Evolutionary conservation across 2,888 invertebrate genomes (phyloP).

Genomic region (Acanthococcus lagerstroemiae): DNA sequence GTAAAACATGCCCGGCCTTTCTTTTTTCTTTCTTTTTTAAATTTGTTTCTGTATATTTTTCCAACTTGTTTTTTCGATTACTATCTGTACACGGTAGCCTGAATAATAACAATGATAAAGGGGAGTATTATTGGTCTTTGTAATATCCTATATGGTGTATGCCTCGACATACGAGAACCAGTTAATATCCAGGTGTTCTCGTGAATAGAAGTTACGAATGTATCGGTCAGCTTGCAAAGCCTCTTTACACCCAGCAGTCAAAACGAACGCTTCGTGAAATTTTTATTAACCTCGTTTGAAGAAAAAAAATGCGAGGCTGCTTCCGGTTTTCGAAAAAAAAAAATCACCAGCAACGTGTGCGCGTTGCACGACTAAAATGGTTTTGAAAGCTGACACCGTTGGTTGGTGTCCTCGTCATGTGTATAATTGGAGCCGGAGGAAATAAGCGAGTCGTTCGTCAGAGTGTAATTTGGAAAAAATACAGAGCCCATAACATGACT

Average conservation of each 20-base stretch:
- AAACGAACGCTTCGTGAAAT: not conserved
- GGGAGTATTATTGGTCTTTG: not conserved
- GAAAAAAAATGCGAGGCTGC: not conserved
- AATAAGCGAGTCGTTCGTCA: too few relatives aligned
- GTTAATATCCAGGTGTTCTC: conserved; percentile 7
- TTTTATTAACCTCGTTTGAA: not conserved
- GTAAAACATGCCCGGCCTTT: not conserved
- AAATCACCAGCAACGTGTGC: too few relatives aligned
- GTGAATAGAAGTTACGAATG: not conserved
- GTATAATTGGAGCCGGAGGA: too few relatives aligned
- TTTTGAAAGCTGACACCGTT: not conserved
- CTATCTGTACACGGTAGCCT: not conserved
- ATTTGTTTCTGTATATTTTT: not conserved
- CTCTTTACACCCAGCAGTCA: not conserved
- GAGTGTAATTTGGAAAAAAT: too few relatives aligned
- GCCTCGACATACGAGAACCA: not conserved
- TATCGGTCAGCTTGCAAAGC: conserved; percentile 4
- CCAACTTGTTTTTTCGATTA: conserved; percentile 4
- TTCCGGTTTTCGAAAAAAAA: too few relatives aligned
- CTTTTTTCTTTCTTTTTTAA: not conserved
- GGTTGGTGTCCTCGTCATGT: not conserved
- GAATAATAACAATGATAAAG: not conserved
- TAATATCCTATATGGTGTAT: not conserved
- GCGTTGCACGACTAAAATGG: too few relatives aligned
- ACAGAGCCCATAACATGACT: too few relatives aligned